These are phyloP conservation scores for Tachystola acroxantha DNA, from an alignment of 2,888 invertebrate species.

Conservation along the genomic window DNA sequence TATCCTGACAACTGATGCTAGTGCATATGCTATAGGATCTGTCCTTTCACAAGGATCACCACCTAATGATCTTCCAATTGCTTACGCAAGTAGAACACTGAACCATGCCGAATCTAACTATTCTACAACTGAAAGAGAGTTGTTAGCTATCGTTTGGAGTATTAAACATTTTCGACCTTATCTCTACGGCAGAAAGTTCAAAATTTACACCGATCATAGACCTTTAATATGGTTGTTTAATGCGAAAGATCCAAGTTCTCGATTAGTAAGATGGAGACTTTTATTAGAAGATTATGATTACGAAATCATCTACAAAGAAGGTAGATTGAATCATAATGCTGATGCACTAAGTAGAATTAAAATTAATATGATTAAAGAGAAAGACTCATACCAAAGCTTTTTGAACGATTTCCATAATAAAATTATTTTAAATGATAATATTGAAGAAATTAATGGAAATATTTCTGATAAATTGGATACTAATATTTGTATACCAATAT, in stretches of 20 bases:
- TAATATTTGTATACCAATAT: neutral
- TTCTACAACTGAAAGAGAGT: neutral
- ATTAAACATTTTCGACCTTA: slow-evolving; percentile 8
- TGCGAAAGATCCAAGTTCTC: slow-evolving; percentile 17
- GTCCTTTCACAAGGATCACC: slow-evolving; percentile 17
- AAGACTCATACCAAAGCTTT: neutral
- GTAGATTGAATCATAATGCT: slow-evolving; percentile 24
- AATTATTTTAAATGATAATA: neutral
- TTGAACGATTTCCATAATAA: neutral
- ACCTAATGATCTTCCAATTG: slow-evolving; percentile 18
- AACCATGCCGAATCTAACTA: slow-evolving; percentile 15
- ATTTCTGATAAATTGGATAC: slow-evolving; percentile 6
- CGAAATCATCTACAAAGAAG: slow-evolving; percentile 23
- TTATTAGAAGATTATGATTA: slow-evolving; percentile 22
- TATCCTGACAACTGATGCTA: slow-evolving; percentile 27
- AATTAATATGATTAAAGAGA: neutral
- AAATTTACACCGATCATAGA: slow-evolving; percentile 21
- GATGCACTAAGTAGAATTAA: slow-evolving; percentile 16
- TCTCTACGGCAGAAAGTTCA: slow-evolving; percentile 18
- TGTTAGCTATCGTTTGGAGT: neutral
- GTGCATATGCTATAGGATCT: slow-evolving; percentile 17
- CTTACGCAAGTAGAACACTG: slow-evolving; percentile 21
- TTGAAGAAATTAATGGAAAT: slow-evolving; percentile 2
- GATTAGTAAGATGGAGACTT: slow-evolving; percentile 19
- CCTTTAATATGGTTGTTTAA: slow-evolving; percentile 22